Evolutionary conservation across 64 coral and sea anemone genomes (phyloP), one percentile per base, ranked within the genome.

Genomic region (Orbicella faveolata): DNA sequence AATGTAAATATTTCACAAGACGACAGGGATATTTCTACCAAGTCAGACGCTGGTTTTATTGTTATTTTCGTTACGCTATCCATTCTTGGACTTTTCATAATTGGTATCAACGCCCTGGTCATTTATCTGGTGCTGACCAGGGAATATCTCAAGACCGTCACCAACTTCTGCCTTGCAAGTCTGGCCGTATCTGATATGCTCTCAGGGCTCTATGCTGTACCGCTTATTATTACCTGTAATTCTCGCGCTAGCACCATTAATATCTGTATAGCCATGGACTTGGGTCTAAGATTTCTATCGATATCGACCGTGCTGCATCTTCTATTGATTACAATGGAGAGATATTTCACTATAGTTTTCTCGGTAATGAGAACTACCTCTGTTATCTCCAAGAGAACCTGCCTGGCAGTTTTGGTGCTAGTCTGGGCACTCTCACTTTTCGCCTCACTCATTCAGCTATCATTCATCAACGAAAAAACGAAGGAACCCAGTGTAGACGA

Each of bases 231-330:
- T 34, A 61, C 57, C 36, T 95, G 94, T 34, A 95, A 67, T 34
- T 37, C 79, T 15, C 80, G 36, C 13, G 18, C 35, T 41, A 41
- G 44, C 5, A 89, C 55, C 26, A 67, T 89, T 15, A 17, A 64
- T 53, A 26, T 90, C 30, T 95, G 94, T 48, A 37, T 95, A 16
- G 94, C 94, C 3, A 95, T 95, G 94, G 94, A 95, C 51, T 75
- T 91, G 17, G 79, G 84, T 20, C 89, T 92, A 35, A 85, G 94
- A 61, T 95, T 95, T 57, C 86, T 95, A 55, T 86, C 94, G 70
- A 92, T 82, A 41, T 95, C 94, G 0, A 95, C 90, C 14, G 69
- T 95, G 5, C 73, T 92, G 17, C 94, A 95, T 23, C 36, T 95
- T 26, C 41, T 95, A 3, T 66, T 95, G 19, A 89, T 95, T 30